A percentile compares a stretch with the other conserved stretches of the same genome.
Conservation (phyloP, 2,888 invertebrate genomes). For the Petrolisthes cinctipes region DNA sequence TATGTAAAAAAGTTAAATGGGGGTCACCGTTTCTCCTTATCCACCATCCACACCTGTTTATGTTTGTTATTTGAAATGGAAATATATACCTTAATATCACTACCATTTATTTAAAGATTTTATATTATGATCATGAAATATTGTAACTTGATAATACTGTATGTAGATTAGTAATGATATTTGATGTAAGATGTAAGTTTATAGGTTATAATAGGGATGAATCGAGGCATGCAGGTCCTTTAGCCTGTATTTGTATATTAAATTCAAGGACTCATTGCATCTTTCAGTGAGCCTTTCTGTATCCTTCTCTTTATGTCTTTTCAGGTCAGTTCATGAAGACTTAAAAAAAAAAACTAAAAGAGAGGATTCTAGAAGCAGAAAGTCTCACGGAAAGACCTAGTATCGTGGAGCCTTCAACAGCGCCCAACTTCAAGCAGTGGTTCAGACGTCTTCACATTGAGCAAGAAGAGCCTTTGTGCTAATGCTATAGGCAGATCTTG, state of each 20-base stretch:
- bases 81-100: too few species aligned
- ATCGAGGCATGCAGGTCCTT: neutral
- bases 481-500: neutral
- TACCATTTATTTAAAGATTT: too few species aligned
- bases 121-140: too few species aligned
- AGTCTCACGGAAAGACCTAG: conserved; percentile 48
- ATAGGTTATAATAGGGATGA: neutral
- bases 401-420: conserved; percentile 31
- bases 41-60: too few species aligned
- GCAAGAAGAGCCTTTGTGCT: conserved; percentile 22
- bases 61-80: too few species aligned
- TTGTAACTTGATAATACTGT: too few species aligned
- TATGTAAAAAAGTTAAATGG: too few species aligned
- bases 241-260: conserved; percentile 19
- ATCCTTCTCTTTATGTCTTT: conserved; percentile 59
- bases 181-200: too few species aligned
- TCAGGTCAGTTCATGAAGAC: conserved; percentile 58
- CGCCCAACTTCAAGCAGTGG: conserved; percentile 37
- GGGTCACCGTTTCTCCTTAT: too few species aligned
- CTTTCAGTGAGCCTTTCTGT: conserved; percentile 52
- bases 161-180: too few species aligned
- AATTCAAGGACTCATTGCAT: neutral
- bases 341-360: conserved; percentile 42
- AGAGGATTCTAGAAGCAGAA: conserved; percentile 51
- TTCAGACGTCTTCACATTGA: conserved; percentile 21